These are phyloP conservation scores for Notodonta dromedarius DNA, from an alignment of 2,888 invertebrate genomes.

Conservation along the genomic window DNA sequence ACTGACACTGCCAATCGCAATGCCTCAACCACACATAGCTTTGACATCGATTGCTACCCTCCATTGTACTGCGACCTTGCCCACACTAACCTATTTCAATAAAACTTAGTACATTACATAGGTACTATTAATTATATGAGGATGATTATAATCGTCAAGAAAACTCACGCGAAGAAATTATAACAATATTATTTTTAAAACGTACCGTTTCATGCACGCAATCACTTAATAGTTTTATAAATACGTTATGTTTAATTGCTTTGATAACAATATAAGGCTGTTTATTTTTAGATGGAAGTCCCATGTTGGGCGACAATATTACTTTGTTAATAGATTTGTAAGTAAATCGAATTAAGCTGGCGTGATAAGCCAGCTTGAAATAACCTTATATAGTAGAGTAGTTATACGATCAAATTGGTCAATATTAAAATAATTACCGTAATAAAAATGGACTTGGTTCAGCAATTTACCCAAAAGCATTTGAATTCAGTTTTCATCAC, in stretches of 20 bases:
- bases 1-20: slow-evolving; percentile 34
- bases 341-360: too few species aligned
- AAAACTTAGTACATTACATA: slow-evolving; percentile 31
- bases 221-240: slow-evolving; percentile 21
- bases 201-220: slow-evolving; percentile 32
- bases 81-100: slow-evolving; percentile 30
- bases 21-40: slow-evolving; percentile 31
- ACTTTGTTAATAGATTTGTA: slow-evolving; percentile 1
- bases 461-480: too few species aligned
- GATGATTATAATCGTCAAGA: slow-evolving; percentile 38
- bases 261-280: slow-evolving; percentile 16
- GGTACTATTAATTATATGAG: slow-evolving; percentile 35
- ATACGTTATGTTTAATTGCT: slow-evolving; percentile 18
- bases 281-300: slow-evolving; percentile 13
- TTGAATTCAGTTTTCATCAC: too few species aligned
- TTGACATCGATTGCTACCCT: slow-evolving; percentile 33
- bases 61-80: slow-evolving; percentile 39
- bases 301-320: slow-evolving; percentile 30
- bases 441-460: too few species aligned
- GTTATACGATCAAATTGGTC: too few species aligned
- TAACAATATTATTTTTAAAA: slow-evolving; percentile 22
- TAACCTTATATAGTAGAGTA: too few species aligned
- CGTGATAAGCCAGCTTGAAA: too few species aligned
- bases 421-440: too few species aligned
- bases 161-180: slow-evolving; percentile 42